Percentiles rank a stretch among this genome's conserved stretches.
Evolutionary conservation across 2,113 vertebrate genomes (phyloP).

Genomic region (Oncorhynchus mykiss): DNA sequence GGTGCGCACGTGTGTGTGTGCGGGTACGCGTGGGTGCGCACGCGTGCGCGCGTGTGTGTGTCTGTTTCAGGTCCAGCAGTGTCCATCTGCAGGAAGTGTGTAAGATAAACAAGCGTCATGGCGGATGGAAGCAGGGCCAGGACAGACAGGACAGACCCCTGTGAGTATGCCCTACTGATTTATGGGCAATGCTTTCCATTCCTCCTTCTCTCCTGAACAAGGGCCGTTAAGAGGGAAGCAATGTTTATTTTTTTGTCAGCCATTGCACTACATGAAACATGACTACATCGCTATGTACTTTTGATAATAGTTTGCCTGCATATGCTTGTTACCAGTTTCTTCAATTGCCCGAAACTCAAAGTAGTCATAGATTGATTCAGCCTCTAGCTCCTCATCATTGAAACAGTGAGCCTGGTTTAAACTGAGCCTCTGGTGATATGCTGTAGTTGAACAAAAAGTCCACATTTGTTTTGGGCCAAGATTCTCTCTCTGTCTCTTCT

Average conservation of each 20-base stretch:
- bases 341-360: too few relatives aligned
- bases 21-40: too few relatives aligned
- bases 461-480: not conserved
- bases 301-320: not conserved
- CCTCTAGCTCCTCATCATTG: not conserved
- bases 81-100: conserved; percentile 46
- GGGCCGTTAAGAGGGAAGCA: not conserved
- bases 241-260: not conserved
- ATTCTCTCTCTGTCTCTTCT: not conserved
- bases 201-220: not conserved
- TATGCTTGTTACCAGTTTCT: too few relatives aligned
- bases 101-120: conserved; percentile 58
- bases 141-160: conserved; percentile 25
- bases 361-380: too few relatives aligned
- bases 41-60: not conserved
- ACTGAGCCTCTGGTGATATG: not conserved
- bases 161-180: not conserved
- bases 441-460: too few relatives aligned
- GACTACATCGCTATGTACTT: not conserved
- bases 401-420: not conserved
- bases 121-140: conserved; percentile 43
- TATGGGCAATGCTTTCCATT: not conserved
- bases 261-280: not conserved
- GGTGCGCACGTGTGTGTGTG: not conserved
- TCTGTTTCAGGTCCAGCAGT: not conserved